Percentiles rank a stretch among this genome's conserved stretches.
These are phyloP conservation scores for Pachyramphus minor DNA, from an alignment of 2,113 vertebrate genomes.

Conservation along the genomic window DNA sequence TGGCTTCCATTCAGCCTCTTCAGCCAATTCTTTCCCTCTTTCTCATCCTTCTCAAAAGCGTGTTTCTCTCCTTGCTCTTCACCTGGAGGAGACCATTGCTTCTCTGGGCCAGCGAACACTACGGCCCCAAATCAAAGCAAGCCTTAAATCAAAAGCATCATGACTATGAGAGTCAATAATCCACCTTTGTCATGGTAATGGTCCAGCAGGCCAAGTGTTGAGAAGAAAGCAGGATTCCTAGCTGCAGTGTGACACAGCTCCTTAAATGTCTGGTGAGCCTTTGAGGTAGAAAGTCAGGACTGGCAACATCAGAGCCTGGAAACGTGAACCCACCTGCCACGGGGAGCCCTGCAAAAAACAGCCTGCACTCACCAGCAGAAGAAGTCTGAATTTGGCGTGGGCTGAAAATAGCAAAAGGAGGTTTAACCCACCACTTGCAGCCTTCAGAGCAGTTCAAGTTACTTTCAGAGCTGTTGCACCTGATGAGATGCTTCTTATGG, in stretches of 20 bases:
- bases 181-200: conserved; percentile 78
- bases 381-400: neutral
- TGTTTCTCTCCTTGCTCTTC: conserved; percentile 40
- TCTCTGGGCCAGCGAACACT: neutral
- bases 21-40: conserved; percentile 44
- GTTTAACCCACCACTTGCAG: neutral
- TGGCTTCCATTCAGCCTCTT: neutral
- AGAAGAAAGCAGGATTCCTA: neutral
- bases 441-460: neutral
- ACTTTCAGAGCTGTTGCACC: neutral
- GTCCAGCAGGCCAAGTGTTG: neutral
- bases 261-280: neutral
- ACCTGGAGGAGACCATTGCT: neutral
- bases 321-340: neutral
- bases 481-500: neutral
- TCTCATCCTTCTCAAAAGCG: neutral
- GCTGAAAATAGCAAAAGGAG: neutral
- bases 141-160: conserved; percentile 76
- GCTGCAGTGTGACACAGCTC: neutral
- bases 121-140: conserved; percentile 62
- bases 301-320: neutral
- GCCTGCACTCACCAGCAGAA: neutral
- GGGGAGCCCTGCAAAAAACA: neutral
- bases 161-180: conserved; percentile 83
- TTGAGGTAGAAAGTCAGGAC: neutral